Conservation (phyloP, 2,888 invertebrate genomes). For the Eupithecia centaureata region DNA sequence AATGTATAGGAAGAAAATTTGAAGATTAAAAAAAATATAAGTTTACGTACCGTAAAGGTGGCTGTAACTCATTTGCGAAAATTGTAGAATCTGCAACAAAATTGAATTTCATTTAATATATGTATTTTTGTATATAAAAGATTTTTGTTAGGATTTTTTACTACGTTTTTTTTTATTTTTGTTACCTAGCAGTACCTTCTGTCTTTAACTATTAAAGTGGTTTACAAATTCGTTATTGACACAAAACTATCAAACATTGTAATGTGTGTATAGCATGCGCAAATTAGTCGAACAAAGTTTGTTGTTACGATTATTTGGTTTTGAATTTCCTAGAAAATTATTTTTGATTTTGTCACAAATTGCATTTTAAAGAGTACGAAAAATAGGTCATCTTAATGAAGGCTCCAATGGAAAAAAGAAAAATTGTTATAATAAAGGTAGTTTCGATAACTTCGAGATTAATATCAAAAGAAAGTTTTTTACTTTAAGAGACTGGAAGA, state of each 20-base stretch:
- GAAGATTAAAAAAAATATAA: background rate
- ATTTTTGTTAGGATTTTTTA: too few relatives aligned
- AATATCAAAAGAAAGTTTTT: too few relatives aligned
- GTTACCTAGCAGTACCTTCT: background rate
- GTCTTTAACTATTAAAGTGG: background rate
- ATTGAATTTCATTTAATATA: slow-evolving; percentile 26
- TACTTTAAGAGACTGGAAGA: background rate
- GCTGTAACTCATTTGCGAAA: slow-evolving; percentile 65
- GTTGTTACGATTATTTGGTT: background rate
- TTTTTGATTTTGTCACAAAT: background rate
- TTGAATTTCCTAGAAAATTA: background rate
- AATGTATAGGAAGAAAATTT: too few relatives aligned
- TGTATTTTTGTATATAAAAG: too few relatives aligned
- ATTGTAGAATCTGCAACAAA: slow-evolving; percentile 59
- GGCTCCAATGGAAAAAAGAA: background rate
- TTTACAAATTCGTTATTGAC: background rate
- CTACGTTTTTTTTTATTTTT: too few relatives aligned
- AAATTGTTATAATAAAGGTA: background rate
- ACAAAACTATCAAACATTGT: background rate
- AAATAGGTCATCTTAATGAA: background rate
- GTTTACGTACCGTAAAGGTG: slow-evolving; percentile 59
- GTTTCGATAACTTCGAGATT: background rate
- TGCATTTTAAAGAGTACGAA: background rate
- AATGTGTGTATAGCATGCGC: slow-evolving; percentile 30
- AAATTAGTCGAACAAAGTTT: background rate